Base-by-base conservation (phyloP, 2,797 vertebrate species). In the Vireo griseus region DNA sequence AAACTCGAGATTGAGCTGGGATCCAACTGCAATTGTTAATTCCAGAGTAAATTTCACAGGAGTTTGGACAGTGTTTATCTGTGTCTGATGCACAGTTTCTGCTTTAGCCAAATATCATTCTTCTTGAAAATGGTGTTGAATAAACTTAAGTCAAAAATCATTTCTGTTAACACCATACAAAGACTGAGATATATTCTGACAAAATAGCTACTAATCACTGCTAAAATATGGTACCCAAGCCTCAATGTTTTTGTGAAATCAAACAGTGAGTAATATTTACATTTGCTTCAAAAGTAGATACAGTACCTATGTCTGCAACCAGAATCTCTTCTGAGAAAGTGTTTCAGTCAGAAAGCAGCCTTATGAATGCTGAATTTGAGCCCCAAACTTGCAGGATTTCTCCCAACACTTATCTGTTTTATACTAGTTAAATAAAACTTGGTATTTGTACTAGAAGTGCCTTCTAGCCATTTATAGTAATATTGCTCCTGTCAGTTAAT, bases 401-500 rank as follows among this genome's bases (percentile, higher is more conserved):
- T 89, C 75, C 26, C 50, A 90, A 75, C 35, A 44, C 71, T 83
- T 85, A 73, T 47, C 52, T 90, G n/a, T 68, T 47, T 33, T 59
- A 47, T 29, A 26, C 11, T 71, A 86, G 65, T 77, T 74, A 88
- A 87, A 79, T 50, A 81, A 67, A 81, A 67, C 35, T 31, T 61
- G n/a, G 2, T 91, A 75, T 95, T 57, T 91, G 50, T 47, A 80
- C 31, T 68, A 77, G 58, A 48, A 89, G 76, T 72, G 45, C 55
- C 80, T 95, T 93, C 88, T 74, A 75, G 72, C 37, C 25, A 74
- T 91, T 95, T 73, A 44, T 31, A 83, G 66, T 68, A 91, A 88
- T 89, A 83, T 85, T 88, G 69, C 33, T 77, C 40, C 61, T 83
- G 92, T 83, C 82, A 88, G 75, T 82, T 91, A 89, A 54, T 94